phyloP scores from a whole-genome alignment of 2,797 vertebrate species.

The Lithobates pipiens region DNA sequence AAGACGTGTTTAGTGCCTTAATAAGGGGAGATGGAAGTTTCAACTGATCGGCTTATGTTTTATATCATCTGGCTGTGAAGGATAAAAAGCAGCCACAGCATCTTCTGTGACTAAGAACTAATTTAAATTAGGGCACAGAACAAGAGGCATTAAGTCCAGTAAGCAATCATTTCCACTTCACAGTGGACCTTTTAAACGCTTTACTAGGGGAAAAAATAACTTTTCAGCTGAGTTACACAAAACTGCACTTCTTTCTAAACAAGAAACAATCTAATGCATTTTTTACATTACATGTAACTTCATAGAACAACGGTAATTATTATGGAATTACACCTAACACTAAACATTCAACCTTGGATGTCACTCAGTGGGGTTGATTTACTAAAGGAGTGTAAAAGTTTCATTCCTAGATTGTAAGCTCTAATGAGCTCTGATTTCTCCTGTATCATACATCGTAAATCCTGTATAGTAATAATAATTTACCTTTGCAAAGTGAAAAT shows the following conservation, averaged over 20 bases:
- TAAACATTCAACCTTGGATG: too few relatives aligned
- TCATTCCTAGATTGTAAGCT: too few relatives aligned
- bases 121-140: conserved; percentile 61
- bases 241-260: conserved; percentile 43
- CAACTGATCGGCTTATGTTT: conserved; percentile 52
- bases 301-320: neutral
- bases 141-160: conserved; percentile 59
- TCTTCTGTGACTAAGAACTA: conserved; percentile 59
- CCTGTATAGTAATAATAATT: too few relatives aligned
- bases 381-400: too few relatives aligned
- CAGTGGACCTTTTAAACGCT: conserved; percentile 54
- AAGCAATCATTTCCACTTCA: conserved; percentile 62
- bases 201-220: conserved; percentile 45
- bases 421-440: too few relatives aligned
- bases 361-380: too few relatives aligned
- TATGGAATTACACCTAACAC: neutral
- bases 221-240: conserved; percentile 57
- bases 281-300: neutral
- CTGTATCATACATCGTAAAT: too few relatives aligned
- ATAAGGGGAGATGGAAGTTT: conserved; percentile 55
- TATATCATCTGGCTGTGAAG: conserved; percentile 58
- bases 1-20: conserved; percentile 58
- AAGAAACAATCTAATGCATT: neutral
- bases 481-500: too few relatives aligned
- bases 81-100: conserved; percentile 60